A percentile compares a stretch with the other conserved stretches of the same genome.
These are phyloP conservation scores for Andrena bicolor DNA, from an alignment of 2,888 invertebrate species.

Conservation along the genomic window DNA sequence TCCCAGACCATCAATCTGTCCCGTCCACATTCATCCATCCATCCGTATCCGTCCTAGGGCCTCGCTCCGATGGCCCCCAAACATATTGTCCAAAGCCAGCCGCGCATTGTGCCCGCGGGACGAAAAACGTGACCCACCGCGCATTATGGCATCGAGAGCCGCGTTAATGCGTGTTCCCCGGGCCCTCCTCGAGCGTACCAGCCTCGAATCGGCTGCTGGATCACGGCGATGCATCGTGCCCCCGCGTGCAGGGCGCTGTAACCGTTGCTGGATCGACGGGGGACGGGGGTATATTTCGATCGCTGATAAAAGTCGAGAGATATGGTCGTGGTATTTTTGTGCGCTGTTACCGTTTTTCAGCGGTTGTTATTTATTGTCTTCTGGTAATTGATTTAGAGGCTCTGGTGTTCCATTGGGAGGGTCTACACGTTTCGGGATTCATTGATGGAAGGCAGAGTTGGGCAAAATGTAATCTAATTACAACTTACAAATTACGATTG, in stretches of 20 bases:
- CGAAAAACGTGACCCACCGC: conserved; percentile 63
- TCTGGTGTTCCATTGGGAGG: no score
- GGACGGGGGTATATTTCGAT: conserved; percentile 20
- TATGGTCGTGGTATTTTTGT: neutral
- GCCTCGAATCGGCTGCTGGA: conserved; percentile 52
- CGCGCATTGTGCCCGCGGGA: conserved; percentile 62
- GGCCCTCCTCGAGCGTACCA: conserved; percentile 6
- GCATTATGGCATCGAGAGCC: conserved; percentile 74
- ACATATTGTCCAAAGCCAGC: conserved; percentile 75
- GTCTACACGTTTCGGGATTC: no score
- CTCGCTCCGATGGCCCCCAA: conserved; percentile 70
- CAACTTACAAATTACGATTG: no score
- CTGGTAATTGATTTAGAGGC: no score
- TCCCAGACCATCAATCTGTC: conserved; percentile 40
- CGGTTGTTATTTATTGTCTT: no score
- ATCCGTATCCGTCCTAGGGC: conserved; percentile 64
- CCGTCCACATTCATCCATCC: conserved; percentile 64
- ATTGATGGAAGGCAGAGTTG: no score
- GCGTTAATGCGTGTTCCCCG: conserved; percentile 81
- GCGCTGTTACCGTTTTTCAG: neutral
- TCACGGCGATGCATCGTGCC: conserved; percentile 25
- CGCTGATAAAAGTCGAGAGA: conserved; percentile 40
- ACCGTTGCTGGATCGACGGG: conserved; percentile 18
- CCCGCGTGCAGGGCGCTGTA: conserved; percentile 4
- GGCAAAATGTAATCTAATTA: no score